phyloP scores from a whole-genome alignment of 37 sponge, comb jelly and placozoan species.

The Haliclona indistincta region DNA sequence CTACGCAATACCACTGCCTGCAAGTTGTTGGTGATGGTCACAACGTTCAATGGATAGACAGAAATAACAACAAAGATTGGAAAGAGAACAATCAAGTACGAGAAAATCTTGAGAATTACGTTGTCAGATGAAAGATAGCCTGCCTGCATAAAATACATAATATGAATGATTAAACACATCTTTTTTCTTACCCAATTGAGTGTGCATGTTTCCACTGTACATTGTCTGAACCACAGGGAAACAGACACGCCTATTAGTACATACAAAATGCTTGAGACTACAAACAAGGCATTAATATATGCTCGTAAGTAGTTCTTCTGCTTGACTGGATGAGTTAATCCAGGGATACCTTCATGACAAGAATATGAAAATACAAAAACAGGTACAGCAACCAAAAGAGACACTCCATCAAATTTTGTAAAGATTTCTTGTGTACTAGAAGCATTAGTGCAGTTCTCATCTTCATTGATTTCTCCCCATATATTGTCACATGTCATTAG shows the following conservation, averaged over 20 bases:
- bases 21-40: conserved; percentile 72
- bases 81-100: conserved; percentile 86
- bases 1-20: conserved; percentile 54
- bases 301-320: conserved; percentile 64
- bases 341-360: conserved; percentile 74
- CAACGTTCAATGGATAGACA: conserved; percentile 79
- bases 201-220: conserved; percentile 71
- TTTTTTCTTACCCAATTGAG: conserved; percentile 81
- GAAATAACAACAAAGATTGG: conserved; percentile 88
- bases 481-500: background rate
- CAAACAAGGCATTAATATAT: conserved; percentile 60
- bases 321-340: conserved; percentile 69
- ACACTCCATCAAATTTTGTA: background rate
- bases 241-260: conserved; percentile 71
- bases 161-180: background rate
- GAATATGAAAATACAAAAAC: conserved; percentile 78
- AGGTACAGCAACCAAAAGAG: conserved; percentile 57
- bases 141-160: background rate
- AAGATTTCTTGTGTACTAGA: conserved; percentile 18
- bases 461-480: too few species aligned
- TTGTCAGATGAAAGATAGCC: too few species aligned
- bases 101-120: conserved; percentile 47
- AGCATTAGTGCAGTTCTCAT: background rate
- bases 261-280: conserved; percentile 46
- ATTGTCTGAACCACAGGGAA: conserved; percentile 66